Evolutionary conservation across 2,888 invertebrate genomes (phyloP).

Genomic region (Brachylomia viminalis): DNA sequence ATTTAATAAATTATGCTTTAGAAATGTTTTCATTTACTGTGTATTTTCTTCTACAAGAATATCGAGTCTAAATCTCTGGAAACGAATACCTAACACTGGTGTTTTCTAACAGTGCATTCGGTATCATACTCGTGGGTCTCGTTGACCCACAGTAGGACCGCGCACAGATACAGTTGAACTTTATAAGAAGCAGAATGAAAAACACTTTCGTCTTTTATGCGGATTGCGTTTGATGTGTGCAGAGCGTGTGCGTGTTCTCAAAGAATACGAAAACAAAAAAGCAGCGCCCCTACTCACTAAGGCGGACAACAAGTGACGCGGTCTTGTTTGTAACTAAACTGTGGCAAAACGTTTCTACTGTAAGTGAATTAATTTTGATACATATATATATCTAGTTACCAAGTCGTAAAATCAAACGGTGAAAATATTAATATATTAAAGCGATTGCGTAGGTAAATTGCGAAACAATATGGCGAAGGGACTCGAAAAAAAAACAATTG

Average conservation of each 20-base stretch:
- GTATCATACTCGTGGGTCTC: background rate
- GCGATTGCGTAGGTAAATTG: too few species aligned
- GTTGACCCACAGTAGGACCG: background rate
- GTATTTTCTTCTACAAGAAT: too few species aligned
- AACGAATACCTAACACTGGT: background rate
- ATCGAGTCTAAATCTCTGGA: background rate
- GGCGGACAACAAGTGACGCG: too few species aligned
- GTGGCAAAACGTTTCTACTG: too few species aligned
- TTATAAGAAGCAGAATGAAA: background rate
- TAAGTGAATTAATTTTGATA: background rate
- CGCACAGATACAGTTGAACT: background rate
- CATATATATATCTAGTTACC: background rate
- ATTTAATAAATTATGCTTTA: too few species aligned
- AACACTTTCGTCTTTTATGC: background rate
- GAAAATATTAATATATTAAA: too few species aligned
- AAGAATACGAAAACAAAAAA: background rate
- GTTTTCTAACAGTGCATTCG: background rate
- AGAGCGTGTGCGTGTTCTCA: constrained; percentile 1
- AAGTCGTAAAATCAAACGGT: too few species aligned
- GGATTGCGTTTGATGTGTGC: constrained; percentile 6
- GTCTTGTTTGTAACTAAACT: background rate
- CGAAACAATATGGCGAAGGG: too few species aligned
- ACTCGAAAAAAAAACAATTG: too few species aligned
- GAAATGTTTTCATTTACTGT: too few species aligned
- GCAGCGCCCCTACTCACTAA: background rate